Conservation (phyloP, 2,113 vertebrate genomes). For the Amazona vittata region DNA sequence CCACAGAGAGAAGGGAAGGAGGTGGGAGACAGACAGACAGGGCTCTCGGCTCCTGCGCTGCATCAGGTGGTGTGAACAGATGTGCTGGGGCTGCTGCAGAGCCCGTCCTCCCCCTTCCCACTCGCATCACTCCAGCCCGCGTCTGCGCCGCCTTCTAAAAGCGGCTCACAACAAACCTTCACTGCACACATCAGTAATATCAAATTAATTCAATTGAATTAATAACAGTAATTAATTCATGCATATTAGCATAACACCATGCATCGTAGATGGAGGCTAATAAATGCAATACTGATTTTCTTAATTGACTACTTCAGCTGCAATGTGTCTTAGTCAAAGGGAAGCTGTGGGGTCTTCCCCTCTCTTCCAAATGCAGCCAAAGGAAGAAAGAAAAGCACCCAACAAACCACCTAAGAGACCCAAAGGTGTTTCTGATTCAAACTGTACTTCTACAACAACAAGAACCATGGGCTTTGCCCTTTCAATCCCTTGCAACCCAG, state of each 20-base stretch:
- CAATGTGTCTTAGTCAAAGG: slow-evolving; percentile 54
- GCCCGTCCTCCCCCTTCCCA: neutral
- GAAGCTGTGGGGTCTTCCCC: slow-evolving; percentile 32
- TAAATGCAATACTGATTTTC: slow-evolving; percentile 72
- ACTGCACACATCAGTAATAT: slow-evolving; percentile 22
- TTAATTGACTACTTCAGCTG: slow-evolving; percentile 56
- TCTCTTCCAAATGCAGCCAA: neutral
- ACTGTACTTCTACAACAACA: neutral
- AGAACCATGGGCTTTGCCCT: neutral
- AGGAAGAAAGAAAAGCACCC: neutral
- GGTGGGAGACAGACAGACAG: neutral
- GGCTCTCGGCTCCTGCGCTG: neutral
- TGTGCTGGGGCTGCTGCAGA: neutral
- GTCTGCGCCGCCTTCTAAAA: neutral
- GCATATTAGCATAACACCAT: slow-evolving; percentile 70
- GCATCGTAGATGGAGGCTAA: slow-evolving; percentile 68
- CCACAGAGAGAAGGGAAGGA: neutral
- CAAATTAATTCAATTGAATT: slow-evolving; percentile 71
- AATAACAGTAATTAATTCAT: slow-evolving; percentile 74
- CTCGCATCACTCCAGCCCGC: neutral
- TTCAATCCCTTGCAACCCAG: neutral
- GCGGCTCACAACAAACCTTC: slow-evolving; percentile 34
- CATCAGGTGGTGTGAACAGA: slow-evolving; percentile 44
- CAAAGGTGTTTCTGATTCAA: neutral
- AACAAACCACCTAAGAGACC: neutral